A percentile compares a stretch with the other conserved stretches of the same genome.
These are phyloP conservation scores for Monodelphis domestica DNA, from an alignment of 2,797 vertebrate species.

Conservation along the genomic window DNA sequence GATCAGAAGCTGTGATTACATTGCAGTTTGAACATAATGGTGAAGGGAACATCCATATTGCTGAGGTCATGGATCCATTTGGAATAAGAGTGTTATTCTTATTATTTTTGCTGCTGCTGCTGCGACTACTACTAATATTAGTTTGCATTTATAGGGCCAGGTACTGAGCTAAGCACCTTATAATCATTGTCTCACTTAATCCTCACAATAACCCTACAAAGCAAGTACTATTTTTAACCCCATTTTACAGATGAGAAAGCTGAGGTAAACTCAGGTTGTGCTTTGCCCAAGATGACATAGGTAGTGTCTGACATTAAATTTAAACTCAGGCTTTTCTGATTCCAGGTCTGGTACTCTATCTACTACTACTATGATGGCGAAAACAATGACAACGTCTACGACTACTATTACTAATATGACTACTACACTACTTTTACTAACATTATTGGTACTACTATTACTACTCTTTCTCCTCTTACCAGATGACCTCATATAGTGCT, in stretches of 20 bases:
- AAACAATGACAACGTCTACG: too few species aligned
- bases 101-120: not conserved
- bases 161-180: not conserved
- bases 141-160: not conserved
- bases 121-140: not conserved
- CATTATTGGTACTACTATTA: too few species aligned
- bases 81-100: not conserved
- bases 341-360: too few species aligned
- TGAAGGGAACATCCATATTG: not conserved
- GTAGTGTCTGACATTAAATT: too few species aligned
- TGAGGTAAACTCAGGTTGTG: not conserved
- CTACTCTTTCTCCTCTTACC: not conserved
- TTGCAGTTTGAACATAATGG: not conserved
- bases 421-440: not conserved
- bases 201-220: not conserved
- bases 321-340: too few species aligned
- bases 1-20: not conserved
- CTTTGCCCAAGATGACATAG: too few species aligned
- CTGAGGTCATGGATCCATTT: not conserved
- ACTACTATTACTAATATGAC: too few species aligned
- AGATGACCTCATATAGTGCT: not conserved
- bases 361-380: too few species aligned
- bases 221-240: not conserved
- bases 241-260: not conserved
- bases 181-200: not conserved